Evolutionary conservation across 2,888 invertebrate species (phyloP), one percentile per base, ranked within the genome.

Genomic region (Apodemia hepburni): DNA sequence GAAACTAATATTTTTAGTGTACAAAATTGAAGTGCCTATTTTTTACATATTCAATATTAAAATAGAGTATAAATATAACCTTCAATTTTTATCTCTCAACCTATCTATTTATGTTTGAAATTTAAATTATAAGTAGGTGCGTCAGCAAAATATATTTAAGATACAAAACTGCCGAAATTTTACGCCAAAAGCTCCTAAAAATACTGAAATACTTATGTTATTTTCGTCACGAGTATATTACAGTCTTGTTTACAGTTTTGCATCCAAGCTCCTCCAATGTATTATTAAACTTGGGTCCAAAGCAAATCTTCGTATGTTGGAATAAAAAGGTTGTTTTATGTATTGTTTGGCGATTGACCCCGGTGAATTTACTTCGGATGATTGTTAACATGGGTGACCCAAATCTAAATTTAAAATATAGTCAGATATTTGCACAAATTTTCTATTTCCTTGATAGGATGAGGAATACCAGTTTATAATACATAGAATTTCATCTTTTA

Each of bases 251-350:
- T 27, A 22, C 22, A 27, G 18, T 54, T 54, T 54, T 54, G 54
- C 54, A 54, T 54, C 54, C 54, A 54, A 54, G 12, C 27, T 15
- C 54, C 54, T 54, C 15, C 33, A 61, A 61, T 61, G 45, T 45
- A 58, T 61, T 61, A 61, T 58, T 58, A 58, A 61, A 47, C 54
- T 58, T 15, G 15, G 45, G 47, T 58, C 58, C 58, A 35, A 58
- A 9, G 29, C 61, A 61, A 58, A 35, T 35, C 47, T 49, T 33
- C 33, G 47, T 47, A 61, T 61, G 54, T 61, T 22, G 17, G 47
- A 61, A 45, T 61, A 58, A 38, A 22, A 54, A 54, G 15, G 54
- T 54, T 54, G 54, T 54, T 54, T 54, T 54, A 54, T 54, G 12
- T 54, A 54, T 54, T 54, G 54, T 54, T 54, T 11, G 27, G 12